phyloP scores from a whole-genome alignment of 2,888 invertebrate genomes.

The Ormyrus nitidulus region DNA sequence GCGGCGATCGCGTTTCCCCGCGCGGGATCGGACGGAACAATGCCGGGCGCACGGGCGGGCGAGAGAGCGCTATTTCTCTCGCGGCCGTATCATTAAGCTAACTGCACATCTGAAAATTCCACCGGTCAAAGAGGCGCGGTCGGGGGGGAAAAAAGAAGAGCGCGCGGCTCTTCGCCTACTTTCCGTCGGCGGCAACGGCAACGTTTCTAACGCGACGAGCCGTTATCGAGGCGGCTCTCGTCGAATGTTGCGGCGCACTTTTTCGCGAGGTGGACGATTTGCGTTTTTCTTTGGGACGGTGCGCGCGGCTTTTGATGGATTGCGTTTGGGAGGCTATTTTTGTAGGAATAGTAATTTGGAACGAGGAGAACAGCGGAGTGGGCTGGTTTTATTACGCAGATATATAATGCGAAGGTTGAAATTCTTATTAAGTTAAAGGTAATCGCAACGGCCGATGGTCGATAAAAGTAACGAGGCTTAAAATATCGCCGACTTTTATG shows the following conservation, averaged over 20 bases:
- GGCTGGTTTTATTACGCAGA: no score
- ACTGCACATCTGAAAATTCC: slow-evolving; percentile 43
- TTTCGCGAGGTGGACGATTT: background rate
- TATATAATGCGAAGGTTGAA: no score
- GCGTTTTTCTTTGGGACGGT: background rate
- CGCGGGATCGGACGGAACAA: slow-evolving; percentile 30
- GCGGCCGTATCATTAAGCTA: slow-evolving; percentile 42
- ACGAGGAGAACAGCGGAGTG: no score
- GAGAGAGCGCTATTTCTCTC: background rate
- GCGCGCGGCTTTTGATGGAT: background rate
- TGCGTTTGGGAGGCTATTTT: no score
- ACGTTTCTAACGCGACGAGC: no score
- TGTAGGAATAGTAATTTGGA: no score
- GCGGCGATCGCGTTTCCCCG: slow-evolving; percentile 7
- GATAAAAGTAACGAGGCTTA: no score
- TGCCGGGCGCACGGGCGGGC: slow-evolving; percentile 2
- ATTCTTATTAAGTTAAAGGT: no score
- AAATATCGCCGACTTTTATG: no score
- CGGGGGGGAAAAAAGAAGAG: background rate
- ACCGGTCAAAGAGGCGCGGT: background rate
- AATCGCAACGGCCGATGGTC: no score
- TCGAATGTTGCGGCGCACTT: no score
- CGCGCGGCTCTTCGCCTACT: slow-evolving; percentile 12
- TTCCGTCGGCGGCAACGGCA: background rate
- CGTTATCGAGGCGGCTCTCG: no score